These are phyloP conservation scores for Glossosoma conforme DNA, from an alignment of 1,140 invertebrate species.

Conservation along the genomic window DNA sequence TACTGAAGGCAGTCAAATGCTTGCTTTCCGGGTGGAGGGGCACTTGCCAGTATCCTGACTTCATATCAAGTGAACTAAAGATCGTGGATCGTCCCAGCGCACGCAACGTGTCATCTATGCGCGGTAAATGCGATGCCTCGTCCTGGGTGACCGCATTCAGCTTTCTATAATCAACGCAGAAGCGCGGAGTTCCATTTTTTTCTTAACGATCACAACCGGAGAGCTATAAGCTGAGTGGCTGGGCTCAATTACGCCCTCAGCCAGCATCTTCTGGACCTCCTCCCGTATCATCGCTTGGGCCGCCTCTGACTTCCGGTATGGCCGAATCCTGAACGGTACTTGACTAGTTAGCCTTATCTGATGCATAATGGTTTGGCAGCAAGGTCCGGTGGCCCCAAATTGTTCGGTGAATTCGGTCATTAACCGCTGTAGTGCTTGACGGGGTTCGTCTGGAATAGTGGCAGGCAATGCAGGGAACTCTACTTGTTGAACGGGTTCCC, in stretches of 20 bases:
- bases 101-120: no score
- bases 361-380: background rate
- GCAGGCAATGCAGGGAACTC: background rate
- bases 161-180: no score
- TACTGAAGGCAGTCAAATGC: constrained; percentile 41
- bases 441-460: background rate
- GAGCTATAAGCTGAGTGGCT: constrained; percentile 37
- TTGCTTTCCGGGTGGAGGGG: constrained; percentile 33
- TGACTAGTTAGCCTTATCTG: background rate
- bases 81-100: no score
- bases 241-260: constrained; percentile 32
- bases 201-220: constrained; percentile 45
- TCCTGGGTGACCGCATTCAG: no score
- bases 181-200: constrained; percentile 44
- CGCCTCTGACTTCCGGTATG: background rate
- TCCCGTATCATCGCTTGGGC: background rate
- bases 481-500: background rate
- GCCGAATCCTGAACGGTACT: background rate
- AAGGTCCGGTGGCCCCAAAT: background rate
- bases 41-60: constrained; percentile 47
- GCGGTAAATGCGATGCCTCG: no score
- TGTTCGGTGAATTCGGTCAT: background rate
- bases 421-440: background rate
- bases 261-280: constrained; percentile 32
- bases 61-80: no score